Evolutionary conservation across 2,797 vertebrate species (phyloP).

Genomic region (Sebastes nivosus): DNA sequence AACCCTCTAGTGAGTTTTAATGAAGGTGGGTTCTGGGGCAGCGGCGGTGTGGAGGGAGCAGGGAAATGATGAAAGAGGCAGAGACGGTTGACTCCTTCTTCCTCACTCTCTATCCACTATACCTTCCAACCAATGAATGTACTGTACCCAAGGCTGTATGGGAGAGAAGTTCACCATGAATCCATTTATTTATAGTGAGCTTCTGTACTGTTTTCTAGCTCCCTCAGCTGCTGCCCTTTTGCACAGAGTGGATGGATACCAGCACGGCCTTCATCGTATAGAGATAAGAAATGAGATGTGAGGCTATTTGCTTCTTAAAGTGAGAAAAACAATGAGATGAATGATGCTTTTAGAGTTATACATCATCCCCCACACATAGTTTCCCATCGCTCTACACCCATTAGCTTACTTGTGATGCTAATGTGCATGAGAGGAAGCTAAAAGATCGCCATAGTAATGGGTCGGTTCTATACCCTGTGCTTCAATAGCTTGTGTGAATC

Average conservation of each 20-base stretch:
- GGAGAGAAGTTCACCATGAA: slow-evolving; percentile 14
- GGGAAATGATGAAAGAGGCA: slow-evolving; percentile 61
- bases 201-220: background rate
- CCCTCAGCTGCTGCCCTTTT: background rate
- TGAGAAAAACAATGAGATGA: background rate
- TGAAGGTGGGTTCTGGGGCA: slow-evolving; percentile 79
- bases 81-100: slow-evolving; percentile 43
- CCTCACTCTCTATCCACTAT: slow-evolving; percentile 27
- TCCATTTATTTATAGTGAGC: slow-evolving; percentile 20
- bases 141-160: slow-evolving; percentile 20
- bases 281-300: background rate
- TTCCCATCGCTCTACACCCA: background rate
- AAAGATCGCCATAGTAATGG: background rate
- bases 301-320: background rate
- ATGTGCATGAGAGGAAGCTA: background rate
- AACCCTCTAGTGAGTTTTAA: slow-evolving; percentile 84
- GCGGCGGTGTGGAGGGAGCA: slow-evolving; percentile 53
- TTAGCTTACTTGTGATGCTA: background rate
- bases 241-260: background rate
- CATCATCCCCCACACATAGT: background rate
- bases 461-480: background rate
- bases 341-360: background rate
- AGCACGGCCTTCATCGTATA: background rate
- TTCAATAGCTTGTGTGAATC: background rate
- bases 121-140: slow-evolving; percentile 43